These are phyloP conservation scores for Torymus tubicola DNA, from an alignment of 2,888 invertebrate genomes.

Conservation along the genomic window DNA sequence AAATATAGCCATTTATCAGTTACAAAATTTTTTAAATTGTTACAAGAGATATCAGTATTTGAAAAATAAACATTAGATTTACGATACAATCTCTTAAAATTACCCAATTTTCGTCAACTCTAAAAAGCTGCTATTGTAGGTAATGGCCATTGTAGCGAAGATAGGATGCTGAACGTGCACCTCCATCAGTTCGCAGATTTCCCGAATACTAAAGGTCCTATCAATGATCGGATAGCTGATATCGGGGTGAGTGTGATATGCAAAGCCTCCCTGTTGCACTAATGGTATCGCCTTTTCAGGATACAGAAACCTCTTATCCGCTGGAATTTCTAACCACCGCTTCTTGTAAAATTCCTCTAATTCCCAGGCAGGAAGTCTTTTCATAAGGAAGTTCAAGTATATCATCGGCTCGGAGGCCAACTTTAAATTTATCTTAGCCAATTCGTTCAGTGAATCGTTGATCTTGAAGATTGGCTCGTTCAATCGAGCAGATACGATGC, in stretches of 20 bases:
- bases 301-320: constrained; percentile 62
- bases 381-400: no score
- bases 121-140: constrained; percentile 61
- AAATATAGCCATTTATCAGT: no score
- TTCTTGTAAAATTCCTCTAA: constrained; percentile 57
- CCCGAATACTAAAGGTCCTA: constrained; percentile 64
- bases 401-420: no score
- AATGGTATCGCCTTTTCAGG: constrained; percentile 66
- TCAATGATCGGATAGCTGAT: constrained; percentile 68
- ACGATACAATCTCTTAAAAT: neutral
- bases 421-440: constrained; percentile 34
- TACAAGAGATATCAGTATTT: no score
- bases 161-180: constrained; percentile 63
- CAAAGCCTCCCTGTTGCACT: constrained; percentile 65
- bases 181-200: constrained; percentile 69
- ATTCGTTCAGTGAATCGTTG: constrained; percentile 68
- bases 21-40: no score
- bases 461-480: constrained; percentile 69
- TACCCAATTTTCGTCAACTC: constrained; percentile 38
- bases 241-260: constrained; percentile 70
- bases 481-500: constrained; percentile 69
- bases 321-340: constrained; percentile 64
- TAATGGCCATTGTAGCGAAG: constrained; percentile 52
- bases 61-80: no score
- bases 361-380: constrained; percentile 59